Percentiles rank a stretch among this genome's conserved stretches.
Evolutionary conservation across 2,797 vertebrate genomes (phyloP).

Genomic region (Leptatherina wallacei): DNA sequence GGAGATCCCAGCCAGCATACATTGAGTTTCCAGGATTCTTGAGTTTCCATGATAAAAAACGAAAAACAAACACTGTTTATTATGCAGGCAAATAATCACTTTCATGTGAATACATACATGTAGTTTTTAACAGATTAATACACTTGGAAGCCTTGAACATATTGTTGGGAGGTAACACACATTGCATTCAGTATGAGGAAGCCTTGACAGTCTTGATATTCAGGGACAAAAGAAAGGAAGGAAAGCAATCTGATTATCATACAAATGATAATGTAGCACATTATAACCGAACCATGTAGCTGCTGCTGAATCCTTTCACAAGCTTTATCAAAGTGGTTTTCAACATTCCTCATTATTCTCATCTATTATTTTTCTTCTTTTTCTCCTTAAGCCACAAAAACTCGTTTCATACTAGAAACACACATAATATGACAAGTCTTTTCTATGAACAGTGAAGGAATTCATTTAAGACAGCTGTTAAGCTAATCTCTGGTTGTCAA

Average conservation of each 20-base stretch:
- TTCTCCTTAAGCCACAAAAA: constrained; percentile 3
- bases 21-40: neutral
- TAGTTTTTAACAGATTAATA: constrained; percentile 31
- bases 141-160: constrained; percentile 45
- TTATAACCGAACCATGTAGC: constrained; percentile 29
- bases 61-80: constrained; percentile 7
- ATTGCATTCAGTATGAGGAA: constrained; percentile 44
- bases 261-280: constrained; percentile 50
- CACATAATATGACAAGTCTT: constrained; percentile 6
- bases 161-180: constrained; percentile 26
- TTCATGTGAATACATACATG: constrained; percentile 38
- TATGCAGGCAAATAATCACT: constrained; percentile 25
- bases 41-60: neutral
- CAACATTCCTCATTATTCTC: neutral
- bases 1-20: neutral
- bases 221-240: constrained; percentile 50
- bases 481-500: constrained; percentile 26
- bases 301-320: constrained; percentile 10
- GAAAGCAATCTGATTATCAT: constrained; percentile 65
- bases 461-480: constrained; percentile 17
- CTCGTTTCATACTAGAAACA: neutral
- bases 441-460: neutral
- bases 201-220: constrained; percentile 48
- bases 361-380: neutral
- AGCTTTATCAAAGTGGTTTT: constrained; percentile 11